These are phyloP conservation scores for Notodromas monacha DNA, from an alignment of 2,888 invertebrate species.

Conservation along the genomic window DNA sequence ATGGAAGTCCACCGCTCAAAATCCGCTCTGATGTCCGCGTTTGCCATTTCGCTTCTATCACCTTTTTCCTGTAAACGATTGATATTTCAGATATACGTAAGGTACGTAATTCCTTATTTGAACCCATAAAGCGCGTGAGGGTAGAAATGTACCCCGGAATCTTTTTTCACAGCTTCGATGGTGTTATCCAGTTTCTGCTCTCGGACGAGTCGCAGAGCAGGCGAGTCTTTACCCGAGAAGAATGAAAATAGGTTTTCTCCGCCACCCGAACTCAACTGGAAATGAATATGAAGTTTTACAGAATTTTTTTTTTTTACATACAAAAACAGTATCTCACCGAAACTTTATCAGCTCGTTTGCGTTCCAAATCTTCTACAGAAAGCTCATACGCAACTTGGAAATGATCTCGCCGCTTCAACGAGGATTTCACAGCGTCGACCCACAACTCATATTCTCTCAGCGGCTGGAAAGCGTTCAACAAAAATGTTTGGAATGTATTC, in stretches of 20 bases:
- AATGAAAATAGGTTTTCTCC: not conserved
- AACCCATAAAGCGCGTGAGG: too few relatives aligned
- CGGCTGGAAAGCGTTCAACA: constrained; percentile 14
- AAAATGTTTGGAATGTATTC: constrained; percentile 1
- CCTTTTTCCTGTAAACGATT: not conserved
- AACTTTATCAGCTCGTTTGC: constrained; percentile 26
- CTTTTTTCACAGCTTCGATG: constrained; percentile 10
- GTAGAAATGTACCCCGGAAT: not conserved
- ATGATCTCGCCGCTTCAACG: constrained; percentile 25
- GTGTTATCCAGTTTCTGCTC: constrained; percentile 14
- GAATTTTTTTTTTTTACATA: constrained; percentile 4
- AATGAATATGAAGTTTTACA: too few relatives aligned
- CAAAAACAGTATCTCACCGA: constrained; percentile 21
- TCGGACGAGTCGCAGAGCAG: constrained; percentile 18
- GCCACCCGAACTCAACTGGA: too few relatives aligned
- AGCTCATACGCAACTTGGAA: constrained; percentile 29
- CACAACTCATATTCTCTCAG: constrained; percentile 28
- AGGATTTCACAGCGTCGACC: constrained; percentile 30
- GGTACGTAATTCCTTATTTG: too few relatives aligned
- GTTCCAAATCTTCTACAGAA: constrained; percentile 26
- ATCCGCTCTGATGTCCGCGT: constrained; percentile 31
- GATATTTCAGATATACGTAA: not conserved
- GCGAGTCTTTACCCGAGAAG: not conserved
- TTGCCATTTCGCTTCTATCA: constrained; percentile 16
- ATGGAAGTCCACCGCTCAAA: constrained; percentile 30